phyloP scores from a whole-genome alignment of 1,140 invertebrate species.

The Euwallacea fornicatus region DNA sequence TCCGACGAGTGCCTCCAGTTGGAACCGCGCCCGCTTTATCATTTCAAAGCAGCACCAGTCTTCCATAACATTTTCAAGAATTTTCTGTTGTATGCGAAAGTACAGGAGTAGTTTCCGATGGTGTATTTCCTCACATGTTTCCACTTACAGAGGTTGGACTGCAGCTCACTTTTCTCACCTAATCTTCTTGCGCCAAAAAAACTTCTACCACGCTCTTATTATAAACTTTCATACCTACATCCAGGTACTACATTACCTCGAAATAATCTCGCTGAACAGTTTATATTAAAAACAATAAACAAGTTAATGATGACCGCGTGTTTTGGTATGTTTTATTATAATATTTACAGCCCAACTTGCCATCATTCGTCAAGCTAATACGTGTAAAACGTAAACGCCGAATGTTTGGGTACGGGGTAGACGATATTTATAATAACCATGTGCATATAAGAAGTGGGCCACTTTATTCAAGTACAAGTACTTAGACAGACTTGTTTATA shows the following conservation, averaged over 20 bases:
- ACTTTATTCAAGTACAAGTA: conserved; percentile 50
- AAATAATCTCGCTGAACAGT: conserved; percentile 37
- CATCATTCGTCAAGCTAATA: conserved; percentile 39
- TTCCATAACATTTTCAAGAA: too few species aligned
- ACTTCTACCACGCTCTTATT: too few species aligned
- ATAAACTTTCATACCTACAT: conserved; percentile 18
- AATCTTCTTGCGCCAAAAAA: too few species aligned
- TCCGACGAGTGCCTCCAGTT: too few species aligned
- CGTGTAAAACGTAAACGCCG: conserved; percentile 35
- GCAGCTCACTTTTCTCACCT: too few species aligned
- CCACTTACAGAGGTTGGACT: too few species aligned
- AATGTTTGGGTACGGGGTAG: conserved; percentile 34
- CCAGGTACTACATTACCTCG: conserved; percentile 24
- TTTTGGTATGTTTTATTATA: conserved; percentile 41
- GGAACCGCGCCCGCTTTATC: too few species aligned
- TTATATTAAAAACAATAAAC: conserved; percentile 40
- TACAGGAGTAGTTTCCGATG: too few species aligned
- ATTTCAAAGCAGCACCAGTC: too few species aligned
- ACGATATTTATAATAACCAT: conserved; percentile 51
- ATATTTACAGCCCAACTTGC: conserved; percentile 39
- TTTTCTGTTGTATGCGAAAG: too few species aligned
- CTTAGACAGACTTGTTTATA: conserved; percentile 51
- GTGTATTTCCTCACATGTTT: too few species aligned
- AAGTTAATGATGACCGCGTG: conserved; percentile 36
- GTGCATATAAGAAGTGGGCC: conserved; percentile 48